Base-by-base conservation (phyloP, 2,797 vertebrate species). In the Notolepis coatsorum region DNA sequence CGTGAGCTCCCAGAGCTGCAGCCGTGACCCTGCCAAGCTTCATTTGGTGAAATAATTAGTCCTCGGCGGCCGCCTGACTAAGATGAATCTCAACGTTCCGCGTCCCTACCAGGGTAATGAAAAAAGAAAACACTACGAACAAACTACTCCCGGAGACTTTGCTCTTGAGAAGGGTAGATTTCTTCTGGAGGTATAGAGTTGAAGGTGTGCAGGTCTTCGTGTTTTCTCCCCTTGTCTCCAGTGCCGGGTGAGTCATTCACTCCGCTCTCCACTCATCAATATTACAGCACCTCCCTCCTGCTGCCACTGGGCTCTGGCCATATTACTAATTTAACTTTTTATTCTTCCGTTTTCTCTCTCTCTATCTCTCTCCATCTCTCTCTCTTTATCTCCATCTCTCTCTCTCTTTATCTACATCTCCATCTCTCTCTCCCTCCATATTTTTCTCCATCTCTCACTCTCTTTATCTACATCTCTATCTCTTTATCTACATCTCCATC, bases 251-350 rank as follows among this genome's bases (percentile, higher is more conserved):
- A 88, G 72, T 90, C 88, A 90, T 72, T 74, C 81, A 41, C 7
- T 54, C 80, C 75, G 71, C 79, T 74, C 76, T 82, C 81, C 65
- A 55, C 83, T 90, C 89, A 91, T 93, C 85, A 92, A 93, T 91
- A 90, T 91, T 92, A 89, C 82, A 91, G 61, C 54, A 68, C 74
- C 52, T 62, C 73, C 67, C 63, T 84, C 63, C 55, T 74, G 50
- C 54, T 75, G 65, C 77, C 78, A 75, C 76, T 54, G 55, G 83
- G 77, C 79, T 72, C 56, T 20, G 61, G 59, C 75, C 49, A 18
- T 89, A 92, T 93, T 86, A 91, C 73, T 92, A 87, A 92, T 93
- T 93, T 86, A 92, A 70, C 69, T 84, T 88, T 71, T 83, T 91
- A 84, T 91, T 88, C 80, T 84, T 77, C 68, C 82, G 75, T 82